Conservation (phyloP, 1,140 invertebrate species). For the Drosophila tropicalis region DNA sequence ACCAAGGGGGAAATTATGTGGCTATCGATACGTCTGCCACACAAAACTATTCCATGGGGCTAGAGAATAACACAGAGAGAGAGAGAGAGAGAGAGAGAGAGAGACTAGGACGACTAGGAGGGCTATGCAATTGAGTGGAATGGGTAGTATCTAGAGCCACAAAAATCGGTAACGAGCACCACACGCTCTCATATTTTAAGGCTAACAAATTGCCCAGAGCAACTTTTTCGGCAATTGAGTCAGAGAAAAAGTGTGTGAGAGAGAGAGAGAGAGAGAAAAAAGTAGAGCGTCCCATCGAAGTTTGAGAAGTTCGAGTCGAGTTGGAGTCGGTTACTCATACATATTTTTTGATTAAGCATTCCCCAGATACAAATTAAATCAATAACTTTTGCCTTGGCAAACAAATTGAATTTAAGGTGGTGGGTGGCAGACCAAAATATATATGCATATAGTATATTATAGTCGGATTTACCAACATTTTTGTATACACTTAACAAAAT, state of each 20-base stretch:
- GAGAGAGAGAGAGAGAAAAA: no score
- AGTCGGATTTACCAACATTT: not conserved
- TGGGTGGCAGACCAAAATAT: not conserved
- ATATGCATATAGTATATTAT: not conserved
- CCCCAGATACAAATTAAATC: slow-evolving; percentile 79
- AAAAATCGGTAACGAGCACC: slow-evolving; percentile 31
- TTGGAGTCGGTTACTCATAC: slow-evolving; percentile 26
- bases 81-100: not conserved
- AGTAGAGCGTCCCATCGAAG: not conserved
- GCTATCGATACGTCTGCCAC: slow-evolving; percentile 4
- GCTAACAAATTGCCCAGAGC: slow-evolving; percentile 50
- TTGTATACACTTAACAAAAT: no score
- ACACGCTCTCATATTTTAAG: slow-evolving; percentile 37
- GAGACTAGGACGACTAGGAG: no score
- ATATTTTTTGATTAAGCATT: slow-evolving; percentile 77
- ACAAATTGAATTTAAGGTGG: slow-evolving; percentile 65
- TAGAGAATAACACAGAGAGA: not conserved
- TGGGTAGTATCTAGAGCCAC: slow-evolving; percentile 1
- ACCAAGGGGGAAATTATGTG: slow-evolving; percentile 20
- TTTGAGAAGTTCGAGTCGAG: slow-evolving; percentile 5
- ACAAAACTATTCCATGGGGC: slow-evolving; percentile 19
- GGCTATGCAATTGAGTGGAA: not conserved
- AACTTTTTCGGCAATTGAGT: slow-evolving; percentile 17
- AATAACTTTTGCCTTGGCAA: slow-evolving; percentile 70
- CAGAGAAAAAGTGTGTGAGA: not conserved